Evolutionary conservation across 2,888 invertebrate genomes (phyloP).

Genomic region (Ptychoptera albimana): DNA sequence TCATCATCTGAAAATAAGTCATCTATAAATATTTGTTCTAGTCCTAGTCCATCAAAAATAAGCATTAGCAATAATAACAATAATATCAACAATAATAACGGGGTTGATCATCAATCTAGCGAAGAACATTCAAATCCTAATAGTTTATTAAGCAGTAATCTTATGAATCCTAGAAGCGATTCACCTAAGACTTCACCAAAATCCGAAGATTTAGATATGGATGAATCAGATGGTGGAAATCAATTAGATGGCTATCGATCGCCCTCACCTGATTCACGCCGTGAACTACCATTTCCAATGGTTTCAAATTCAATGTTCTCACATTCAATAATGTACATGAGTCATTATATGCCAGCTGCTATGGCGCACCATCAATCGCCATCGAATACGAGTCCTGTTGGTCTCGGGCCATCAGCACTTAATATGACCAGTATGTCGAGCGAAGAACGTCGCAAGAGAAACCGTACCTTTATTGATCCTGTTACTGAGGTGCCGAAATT

Average conservation of each 20-base stretch:
- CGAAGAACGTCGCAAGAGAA: constrained; percentile 86
- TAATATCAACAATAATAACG: constrained; percentile 5
- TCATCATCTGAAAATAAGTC: constrained; percentile 4
- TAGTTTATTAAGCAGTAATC: not conserved
- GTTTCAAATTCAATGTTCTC: constrained; percentile 80
- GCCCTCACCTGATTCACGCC: constrained; percentile 28
- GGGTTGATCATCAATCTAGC: constrained; percentile 5
- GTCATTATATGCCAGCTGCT: constrained; percentile 60
- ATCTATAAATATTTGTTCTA: constrained; percentile 6
- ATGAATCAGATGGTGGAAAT: constrained; percentile 27
- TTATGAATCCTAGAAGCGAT: constrained; percentile 10
- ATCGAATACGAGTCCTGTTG: constrained; percentile 16
- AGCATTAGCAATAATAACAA: not conserved
- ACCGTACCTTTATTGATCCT: constrained; percentile 97
- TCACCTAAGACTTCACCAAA: constrained; percentile 14
- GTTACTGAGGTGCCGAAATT: constrained; percentile 91
- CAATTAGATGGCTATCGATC: constrained; percentile 27
- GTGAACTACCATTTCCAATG: constrained; percentile 62
- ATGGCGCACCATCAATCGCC: constrained; percentile 18
- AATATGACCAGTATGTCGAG: constrained; percentile 49
- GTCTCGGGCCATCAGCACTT: constrained; percentile 40
- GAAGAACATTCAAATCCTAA: not conserved
- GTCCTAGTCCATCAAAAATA: constrained; percentile 4
- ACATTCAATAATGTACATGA: constrained; percentile 85
- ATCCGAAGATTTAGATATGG: constrained; percentile 27